phyloP scores from a whole-genome alignment of 2,888 invertebrate species.

The Fissipunctia ypsillon region DNA sequence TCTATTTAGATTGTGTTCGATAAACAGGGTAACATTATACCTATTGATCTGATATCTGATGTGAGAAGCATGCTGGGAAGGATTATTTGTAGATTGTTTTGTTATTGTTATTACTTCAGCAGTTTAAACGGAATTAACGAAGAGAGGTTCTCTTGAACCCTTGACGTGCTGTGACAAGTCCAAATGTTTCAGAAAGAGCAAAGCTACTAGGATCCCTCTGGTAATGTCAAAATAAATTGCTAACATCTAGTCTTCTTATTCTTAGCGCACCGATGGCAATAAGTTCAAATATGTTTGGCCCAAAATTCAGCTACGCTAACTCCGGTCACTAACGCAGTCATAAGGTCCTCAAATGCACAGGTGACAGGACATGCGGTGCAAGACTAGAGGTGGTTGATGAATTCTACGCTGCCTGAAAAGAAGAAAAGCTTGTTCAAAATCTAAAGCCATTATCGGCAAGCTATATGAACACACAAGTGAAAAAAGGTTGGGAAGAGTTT shows the following conservation, averaged over 20 bases:
- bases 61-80: conserved; percentile 25
- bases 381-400: neutral
- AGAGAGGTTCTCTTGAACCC: no score
- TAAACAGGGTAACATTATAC: conserved; percentile 55
- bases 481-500: neutral
- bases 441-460: neutral
- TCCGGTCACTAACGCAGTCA: no score
- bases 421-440: neutral
- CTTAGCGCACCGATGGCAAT: neutral
- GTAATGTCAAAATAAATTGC: neutral
- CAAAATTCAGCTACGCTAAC: neutral
- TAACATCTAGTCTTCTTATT: neutral
- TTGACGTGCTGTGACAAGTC: no score
- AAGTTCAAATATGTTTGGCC: neutral
- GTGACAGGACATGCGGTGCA: neutral
- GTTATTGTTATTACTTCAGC: neutral
- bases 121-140: neutral
- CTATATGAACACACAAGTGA: neutral
- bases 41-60: conserved; percentile 52
- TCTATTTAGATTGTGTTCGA: conserved; percentile 65
- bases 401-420: neutral
- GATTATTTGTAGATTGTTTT: conserved; percentile 24
- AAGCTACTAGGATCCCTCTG: neutral
- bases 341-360: neutral
- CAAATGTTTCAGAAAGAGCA: neutral